phyloP scores from a whole-genome alignment of 2,888 invertebrate species.

The Yponomeuta sedellus region DNA sequence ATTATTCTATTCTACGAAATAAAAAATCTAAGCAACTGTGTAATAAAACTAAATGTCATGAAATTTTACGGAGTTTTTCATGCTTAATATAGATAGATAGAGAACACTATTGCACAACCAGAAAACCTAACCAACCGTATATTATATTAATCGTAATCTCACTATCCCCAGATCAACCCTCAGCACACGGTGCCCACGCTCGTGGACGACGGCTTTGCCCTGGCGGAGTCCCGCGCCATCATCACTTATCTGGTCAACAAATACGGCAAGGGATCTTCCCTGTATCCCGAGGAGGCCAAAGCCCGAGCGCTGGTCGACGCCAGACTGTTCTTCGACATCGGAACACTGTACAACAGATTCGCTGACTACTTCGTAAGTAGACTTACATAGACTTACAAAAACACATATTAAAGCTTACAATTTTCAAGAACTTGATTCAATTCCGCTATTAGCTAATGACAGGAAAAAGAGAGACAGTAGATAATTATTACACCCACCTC shows the following conservation, averaged over 20 bases:
- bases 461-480: no score
- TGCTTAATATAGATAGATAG: no score
- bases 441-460: no score
- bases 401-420: background rate
- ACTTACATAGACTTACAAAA: constrained; percentile 6
- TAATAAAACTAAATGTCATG: no score
- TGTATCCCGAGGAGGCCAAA: constrained; percentile 87
- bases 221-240: constrained; percentile 93
- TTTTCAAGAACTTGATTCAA: no score
- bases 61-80: no score
- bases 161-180: constrained; percentile 81
- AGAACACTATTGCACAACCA: no score
- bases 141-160: background rate
- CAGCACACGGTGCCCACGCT: constrained; percentile 91
- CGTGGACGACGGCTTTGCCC: constrained; percentile 86
- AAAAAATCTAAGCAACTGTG: no score
- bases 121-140: no score
- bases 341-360: constrained; percentile 83
- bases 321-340: constrained; percentile 87
- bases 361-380: constrained; percentile 82
- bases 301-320: constrained; percentile 87
- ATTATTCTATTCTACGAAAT: no score
- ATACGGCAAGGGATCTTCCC: constrained; percentile 84
- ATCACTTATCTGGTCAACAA: constrained; percentile 86
- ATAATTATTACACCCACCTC: no score